Percentiles rank a stretch among this genome's conserved stretches.
Conservation (phyloP, 2,113 vertebrate genomes). For the Bos javanicus region DNA sequence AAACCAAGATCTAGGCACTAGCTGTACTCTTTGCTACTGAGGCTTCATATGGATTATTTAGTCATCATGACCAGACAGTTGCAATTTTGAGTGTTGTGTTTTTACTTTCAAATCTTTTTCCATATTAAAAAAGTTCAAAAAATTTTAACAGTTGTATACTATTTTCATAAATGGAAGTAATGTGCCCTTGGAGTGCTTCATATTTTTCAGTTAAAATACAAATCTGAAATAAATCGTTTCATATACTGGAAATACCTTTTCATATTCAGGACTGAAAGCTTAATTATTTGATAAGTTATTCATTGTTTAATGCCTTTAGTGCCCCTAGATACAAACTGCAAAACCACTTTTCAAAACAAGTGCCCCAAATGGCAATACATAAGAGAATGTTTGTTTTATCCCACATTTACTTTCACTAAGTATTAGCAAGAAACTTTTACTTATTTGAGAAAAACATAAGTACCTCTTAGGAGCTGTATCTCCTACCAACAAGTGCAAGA, state of each 20-base stretch:
- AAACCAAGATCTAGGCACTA: not conserved
- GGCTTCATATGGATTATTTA: not conserved
- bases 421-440: not conserved
- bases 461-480: not conserved
- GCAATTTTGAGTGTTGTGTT: not conserved
- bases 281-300: not conserved
- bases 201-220: not conserved
- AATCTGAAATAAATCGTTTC: not conserved
- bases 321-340: not conserved
- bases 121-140: not conserved
- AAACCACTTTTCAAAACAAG: constrained; percentile 1
- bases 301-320: not conserved
- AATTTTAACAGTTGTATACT: not conserved
- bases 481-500: not conserved
- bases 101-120: not conserved
- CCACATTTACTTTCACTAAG: not conserved
- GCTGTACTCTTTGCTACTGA: not conserved
- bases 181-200: not conserved
- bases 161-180: not conserved
- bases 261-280: not conserved
- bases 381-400: not conserved
- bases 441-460: not conserved
- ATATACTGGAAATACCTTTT: not conserved
- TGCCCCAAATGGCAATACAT: not conserved
- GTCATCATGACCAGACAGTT: not conserved